Evolutionary conservation across 2,888 invertebrate species (phyloP), one percentile per base, ranked within the genome.

Genomic region (Pseudanteris insignis): DNA sequence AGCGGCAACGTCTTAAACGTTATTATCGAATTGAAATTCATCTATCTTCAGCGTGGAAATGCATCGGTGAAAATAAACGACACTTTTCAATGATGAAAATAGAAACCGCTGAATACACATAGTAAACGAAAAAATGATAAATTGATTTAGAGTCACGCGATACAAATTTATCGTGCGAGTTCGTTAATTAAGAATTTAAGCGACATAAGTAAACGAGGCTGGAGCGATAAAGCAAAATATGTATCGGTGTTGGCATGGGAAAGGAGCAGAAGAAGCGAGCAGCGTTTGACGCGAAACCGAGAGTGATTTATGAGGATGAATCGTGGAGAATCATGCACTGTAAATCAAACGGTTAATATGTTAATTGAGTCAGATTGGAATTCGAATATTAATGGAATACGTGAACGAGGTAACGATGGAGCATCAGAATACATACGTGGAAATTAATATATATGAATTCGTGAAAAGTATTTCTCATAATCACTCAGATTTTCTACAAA

Each of bases 341-440:
- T 15, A 53, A 53, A 53, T 53, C 30, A 53, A 36, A 30, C 21
- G 40, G 34, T 34, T 41, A 28, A 25, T 53, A 53, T 43, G n/a
- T n/a, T n/a, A n/a, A 41, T 34, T 33, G 18, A 41, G 15, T 25
- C 34, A 21, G 36, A 24, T 51, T 34, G 13, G 24, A 41, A 21
- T n/a, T n/a, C n/a, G n/a, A n/a, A n/a, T n/a, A n/a, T n/a, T n/a
- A n/a, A n/a, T n/a, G n/a, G n/a, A n/a, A n/a, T n/a, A n/a, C n/a
- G n/a, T n/a, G n/a, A n/a, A n/a, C n/a, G n/a, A n/a, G n/a, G n/a
- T n/a, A n/a, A n/a, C n/a, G n/a, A n/a, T n/a, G n/a, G n/a, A n/a
- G n/a, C n/a, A n/a, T n/a, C n/a, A n/a, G n/a, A n/a, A n/a, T n/a
- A n/a, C n/a, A n/a, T n/a, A n/a, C n/a, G n/a, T n/a, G n/a, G n/a